phyloP scores from a whole-genome alignment of 2,888 invertebrate genomes.

The Lampropteryx suffumata region DNA sequence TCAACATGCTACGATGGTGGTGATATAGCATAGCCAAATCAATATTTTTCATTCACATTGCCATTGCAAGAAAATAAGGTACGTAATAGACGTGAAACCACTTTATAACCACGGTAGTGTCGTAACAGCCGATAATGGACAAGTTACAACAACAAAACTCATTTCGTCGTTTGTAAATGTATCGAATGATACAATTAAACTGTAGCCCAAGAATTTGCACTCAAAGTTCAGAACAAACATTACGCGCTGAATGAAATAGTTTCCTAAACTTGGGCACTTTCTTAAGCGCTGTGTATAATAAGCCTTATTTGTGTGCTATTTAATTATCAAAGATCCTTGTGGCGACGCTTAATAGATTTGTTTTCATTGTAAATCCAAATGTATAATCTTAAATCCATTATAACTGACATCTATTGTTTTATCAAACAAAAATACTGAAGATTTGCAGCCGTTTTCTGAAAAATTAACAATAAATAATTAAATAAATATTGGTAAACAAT shows the following conservation, averaged over 20 bases:
- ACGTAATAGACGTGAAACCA: neutral
- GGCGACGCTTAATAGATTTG: conserved; percentile 27
- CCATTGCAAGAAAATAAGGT: neutral
- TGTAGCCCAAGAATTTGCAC: conserved; percentile 45
- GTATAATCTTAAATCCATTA: no score
- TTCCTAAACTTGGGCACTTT: conserved; percentile 45
- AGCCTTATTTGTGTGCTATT: conserved; percentile 44
- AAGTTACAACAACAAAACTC: conserved; percentile 32
- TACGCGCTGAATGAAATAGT: conserved; percentile 55
- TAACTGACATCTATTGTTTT: no score
- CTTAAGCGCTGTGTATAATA: conserved; percentile 48
- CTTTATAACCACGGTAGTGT: no score
- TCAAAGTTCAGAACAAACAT: conserved; percentile 49
- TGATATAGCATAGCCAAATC: no score
- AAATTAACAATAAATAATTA: no score
- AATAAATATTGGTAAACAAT: no score
- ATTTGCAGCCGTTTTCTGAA: no score
- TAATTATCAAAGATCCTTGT: conserved; percentile 30
- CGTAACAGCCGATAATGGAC: conserved; percentile 1
- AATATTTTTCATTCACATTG: neutral
- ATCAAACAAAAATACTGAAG: no score
- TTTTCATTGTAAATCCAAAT: no score
- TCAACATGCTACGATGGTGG: no score
- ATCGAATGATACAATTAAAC: conserved; percentile 44
- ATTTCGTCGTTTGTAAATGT: conserved; percentile 42